Evolutionary conservation across 2,797 vertebrate species (phyloP), one percentile per base, ranked within the genome.

Genomic region (Delichon dasypus): DNA sequence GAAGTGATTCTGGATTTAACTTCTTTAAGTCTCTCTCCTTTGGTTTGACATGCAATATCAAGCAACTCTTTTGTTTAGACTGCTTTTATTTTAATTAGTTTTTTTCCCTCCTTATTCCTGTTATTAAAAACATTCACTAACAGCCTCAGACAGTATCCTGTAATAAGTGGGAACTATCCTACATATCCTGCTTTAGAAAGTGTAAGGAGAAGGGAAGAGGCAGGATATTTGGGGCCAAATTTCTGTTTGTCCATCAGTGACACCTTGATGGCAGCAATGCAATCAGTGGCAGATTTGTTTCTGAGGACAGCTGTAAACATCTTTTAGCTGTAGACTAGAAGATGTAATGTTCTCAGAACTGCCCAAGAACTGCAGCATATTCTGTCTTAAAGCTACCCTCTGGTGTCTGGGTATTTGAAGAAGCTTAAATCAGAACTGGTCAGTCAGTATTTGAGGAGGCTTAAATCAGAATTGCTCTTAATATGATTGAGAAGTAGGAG

Each of bases 391-490:
- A 82, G 40, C 36, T 76, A 44, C 34, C 4, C 9, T 40, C 32
- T 71, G 32, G n/a, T 55, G n/a, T 48, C 61, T 38, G 51, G n/a
- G 0, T 74, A 20, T 77, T 76, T 1, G 1, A 26, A 16, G 36
- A n/a, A 0, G 1, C 32, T 67, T 91, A 74, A 76, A 77, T 64
- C 34, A 68, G 16, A 42, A 47, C 30, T 67, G 27, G 19, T 72
- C 44, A 50, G 50, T 51, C 10, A 0, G 2, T 73, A 21, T 68
- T 77, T 2, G 0, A 25, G 18, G 32, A 36, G 0, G 1, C n/a
- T 72, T 90, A 76, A 75, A 73, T 65, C n/a, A 70, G 17, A 48
- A 48, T n/a, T 68, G 23, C 13, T 72, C 45, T 68, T 76, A 54
- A 76, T 21, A 34, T 6, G 5, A 22, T 13, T 21, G 55, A 64